A percentile compares a stretch with the other conserved stretches of the same genome.
These are phyloP conservation scores for Nycteola revayana DNA, from an alignment of 2,888 invertebrate genomes.

Conservation along the genomic window DNA sequence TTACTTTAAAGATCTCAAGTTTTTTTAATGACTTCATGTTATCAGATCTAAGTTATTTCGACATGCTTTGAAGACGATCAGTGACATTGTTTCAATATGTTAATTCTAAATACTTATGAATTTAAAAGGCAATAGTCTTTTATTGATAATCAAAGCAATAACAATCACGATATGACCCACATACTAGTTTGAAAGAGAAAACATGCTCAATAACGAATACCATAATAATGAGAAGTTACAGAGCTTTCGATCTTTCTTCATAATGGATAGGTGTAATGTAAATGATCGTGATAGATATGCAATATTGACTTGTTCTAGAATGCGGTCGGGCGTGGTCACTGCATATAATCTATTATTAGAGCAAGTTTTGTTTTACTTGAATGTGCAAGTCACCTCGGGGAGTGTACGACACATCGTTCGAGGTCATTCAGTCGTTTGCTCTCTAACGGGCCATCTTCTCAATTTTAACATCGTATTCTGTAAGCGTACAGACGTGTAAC, in stretches of 20 bases:
- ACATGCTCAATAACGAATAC: conserved; percentile 53
- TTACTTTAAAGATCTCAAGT: too few relatives aligned
- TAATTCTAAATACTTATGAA: conserved; percentile 32
- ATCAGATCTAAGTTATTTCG: too few relatives aligned
- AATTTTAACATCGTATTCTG: conserved; percentile 55
- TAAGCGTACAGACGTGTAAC: conserved; percentile 52
- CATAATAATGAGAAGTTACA: conserved; percentile 52
- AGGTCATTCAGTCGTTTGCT: conserved; percentile 56
- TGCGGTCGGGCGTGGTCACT: conserved; percentile 53
- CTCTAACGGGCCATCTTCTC: conserved; percentile 66
- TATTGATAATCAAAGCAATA: conserved; percentile 54
- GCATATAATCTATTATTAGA: conserved; percentile 55
- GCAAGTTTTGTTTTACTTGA: conserved; percentile 50
- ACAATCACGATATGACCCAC: conserved; percentile 57
- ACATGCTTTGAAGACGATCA: too few relatives aligned
- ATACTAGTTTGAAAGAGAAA: conserved; percentile 59
- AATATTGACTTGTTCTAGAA: conserved; percentile 61
- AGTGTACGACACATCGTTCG: conserved; percentile 40
- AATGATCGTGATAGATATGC: conserved; percentile 52
- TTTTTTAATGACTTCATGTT: too few relatives aligned
- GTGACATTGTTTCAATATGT: conserved; percentile 32
- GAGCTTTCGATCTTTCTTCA: conserved; percentile 55
- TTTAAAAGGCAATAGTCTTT: conserved; percentile 35
- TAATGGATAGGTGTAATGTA: conserved; percentile 59
- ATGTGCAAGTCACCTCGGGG: conserved; percentile 57